Conservation (phyloP, 2,888 invertebrate species). For the Caenorhabditis parvicauda region DNA sequence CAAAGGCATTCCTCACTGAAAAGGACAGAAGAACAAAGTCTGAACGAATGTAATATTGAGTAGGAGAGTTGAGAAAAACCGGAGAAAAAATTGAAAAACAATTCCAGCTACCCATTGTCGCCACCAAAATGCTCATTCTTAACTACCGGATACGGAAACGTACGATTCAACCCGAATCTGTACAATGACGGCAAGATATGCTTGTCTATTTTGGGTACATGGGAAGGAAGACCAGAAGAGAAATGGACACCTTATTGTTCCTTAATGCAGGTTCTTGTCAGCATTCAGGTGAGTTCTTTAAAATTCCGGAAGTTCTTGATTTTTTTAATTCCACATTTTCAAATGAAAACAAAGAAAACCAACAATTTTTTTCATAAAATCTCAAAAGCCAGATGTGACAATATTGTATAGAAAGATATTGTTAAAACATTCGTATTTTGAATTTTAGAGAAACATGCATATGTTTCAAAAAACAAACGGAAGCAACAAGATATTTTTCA, state of each 20-base stretch:
- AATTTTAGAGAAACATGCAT: no score
- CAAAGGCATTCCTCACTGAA: no score
- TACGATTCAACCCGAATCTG: conserved; percentile 72
- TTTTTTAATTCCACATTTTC: background rate
- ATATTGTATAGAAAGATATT: background rate
- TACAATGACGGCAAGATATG: conserved; percentile 69
- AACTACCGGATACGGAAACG: conserved; percentile 70
- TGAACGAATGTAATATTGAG: no score
- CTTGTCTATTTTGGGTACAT: conserved; percentile 60
- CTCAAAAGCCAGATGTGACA: background rate
- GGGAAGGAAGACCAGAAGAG: conserved; percentile 63
- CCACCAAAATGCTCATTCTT: conserved; percentile 70
- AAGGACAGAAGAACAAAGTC: no score
- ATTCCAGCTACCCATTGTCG: conserved; percentile 67
- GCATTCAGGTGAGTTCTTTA: conserved; percentile 62
- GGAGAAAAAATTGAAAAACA: no score
- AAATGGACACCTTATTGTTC: conserved; percentile 62
- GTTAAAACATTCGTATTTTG: no score
- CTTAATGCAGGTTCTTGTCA: conserved; percentile 61
- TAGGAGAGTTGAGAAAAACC: no score
- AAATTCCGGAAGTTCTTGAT: no score
- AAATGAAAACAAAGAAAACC: background rate
- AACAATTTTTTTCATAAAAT: background rate
- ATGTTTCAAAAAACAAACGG: no score
- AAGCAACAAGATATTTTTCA: no score